Percentiles rank a stretch among this genome's conserved stretches.
These are phyloP conservation scores for Sebastes matsubarae DNA, from an alignment of 2,797 vertebrate species.

Conservation along the genomic window DNA sequence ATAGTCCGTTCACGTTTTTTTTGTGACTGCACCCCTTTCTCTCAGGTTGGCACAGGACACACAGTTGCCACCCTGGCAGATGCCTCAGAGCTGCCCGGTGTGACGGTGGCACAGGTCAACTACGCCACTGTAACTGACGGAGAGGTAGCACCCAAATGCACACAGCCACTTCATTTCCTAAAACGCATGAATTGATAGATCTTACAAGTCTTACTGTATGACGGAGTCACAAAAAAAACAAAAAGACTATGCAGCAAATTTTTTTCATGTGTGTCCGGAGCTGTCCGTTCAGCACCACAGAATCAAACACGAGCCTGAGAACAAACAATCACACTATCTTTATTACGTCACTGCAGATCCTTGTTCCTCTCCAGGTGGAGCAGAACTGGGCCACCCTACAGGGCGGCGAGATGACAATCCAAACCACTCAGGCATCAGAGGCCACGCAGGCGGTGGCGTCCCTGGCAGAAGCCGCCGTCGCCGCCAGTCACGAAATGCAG, in stretches of 20 bases:
- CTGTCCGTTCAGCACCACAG: slow-evolving; percentile 21
- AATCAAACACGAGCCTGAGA: background rate
- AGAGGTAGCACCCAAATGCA: slow-evolving; percentile 82
- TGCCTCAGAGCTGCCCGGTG: slow-evolving; percentile 94
- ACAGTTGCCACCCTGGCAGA: slow-evolving; percentile 97
- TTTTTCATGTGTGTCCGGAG: background rate
- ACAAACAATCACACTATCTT: background rate
- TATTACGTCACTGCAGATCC: background rate
- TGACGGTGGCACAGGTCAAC: slow-evolving; percentile 97
- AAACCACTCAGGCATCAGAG: slow-evolving; percentile 96
- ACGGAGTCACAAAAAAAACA: background rate
- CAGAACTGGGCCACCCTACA: slow-evolving; percentile 98
- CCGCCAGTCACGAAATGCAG: slow-evolving; percentile 96
- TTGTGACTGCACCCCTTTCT: background rate
- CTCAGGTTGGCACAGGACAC: slow-evolving; percentile 94
- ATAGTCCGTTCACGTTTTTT: background rate
- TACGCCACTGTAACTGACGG: slow-evolving; percentile 95
- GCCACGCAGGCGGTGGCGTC: slow-evolving; percentile 97
- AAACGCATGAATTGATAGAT: background rate
- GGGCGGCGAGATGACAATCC: slow-evolving; percentile 97
- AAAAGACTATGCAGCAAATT: background rate
- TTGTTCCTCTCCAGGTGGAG: slow-evolving; percentile 83
- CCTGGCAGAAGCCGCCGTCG: slow-evolving; percentile 93
- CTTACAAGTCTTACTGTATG: no score
- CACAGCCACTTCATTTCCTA: background rate